These are phyloP conservation scores for Teleiodes luculella DNA, from an alignment of 2,888 invertebrate genomes.

Conservation along the genomic window DNA sequence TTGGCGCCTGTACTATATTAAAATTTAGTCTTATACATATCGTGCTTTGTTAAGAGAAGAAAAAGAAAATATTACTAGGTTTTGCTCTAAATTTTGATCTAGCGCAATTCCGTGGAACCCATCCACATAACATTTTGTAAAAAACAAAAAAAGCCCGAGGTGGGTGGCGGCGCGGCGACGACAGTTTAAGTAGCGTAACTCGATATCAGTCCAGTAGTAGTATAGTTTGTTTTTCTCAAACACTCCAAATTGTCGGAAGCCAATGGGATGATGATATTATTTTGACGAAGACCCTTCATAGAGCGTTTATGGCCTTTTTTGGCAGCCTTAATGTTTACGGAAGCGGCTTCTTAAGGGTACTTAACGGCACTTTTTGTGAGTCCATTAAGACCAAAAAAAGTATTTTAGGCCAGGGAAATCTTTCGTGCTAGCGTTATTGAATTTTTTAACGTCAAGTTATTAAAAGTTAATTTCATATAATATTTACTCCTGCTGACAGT, in stretches of 20 bases:
- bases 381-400: constrained; percentile 13
- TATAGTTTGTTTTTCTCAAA: constrained; percentile 66
- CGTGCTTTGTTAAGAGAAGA: too few relatives aligned
- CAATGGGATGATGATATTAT: constrained; percentile 59
- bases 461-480: too few relatives aligned
- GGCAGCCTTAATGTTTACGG: constrained; percentile 33
- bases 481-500: too few relatives aligned
- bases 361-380: constrained; percentile 27
- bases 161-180: constrained; percentile 72
- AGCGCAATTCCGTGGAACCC: not conserved
- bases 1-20: too few relatives aligned
- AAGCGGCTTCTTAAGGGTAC: constrained; percentile 36
- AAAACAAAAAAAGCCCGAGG: constrained; percentile 37
- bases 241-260: constrained; percentile 62
- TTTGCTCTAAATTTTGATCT: not conserved
- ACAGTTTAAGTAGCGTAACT: constrained; percentile 76
- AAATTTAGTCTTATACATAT: too few relatives aligned
- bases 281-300: constrained; percentile 44
- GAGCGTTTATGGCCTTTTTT: constrained; percentile 31
- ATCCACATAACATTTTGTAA: not conserved
- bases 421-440: not conserved
- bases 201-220: constrained; percentile 63
- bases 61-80: not conserved
- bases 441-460: constrained; percentile 21
- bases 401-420: constrained; percentile 1